Evolutionary conservation across 2,797 vertebrate species (phyloP), one percentile per base, ranked within the genome.

Genomic region (Sebastes paucispinis): DNA sequence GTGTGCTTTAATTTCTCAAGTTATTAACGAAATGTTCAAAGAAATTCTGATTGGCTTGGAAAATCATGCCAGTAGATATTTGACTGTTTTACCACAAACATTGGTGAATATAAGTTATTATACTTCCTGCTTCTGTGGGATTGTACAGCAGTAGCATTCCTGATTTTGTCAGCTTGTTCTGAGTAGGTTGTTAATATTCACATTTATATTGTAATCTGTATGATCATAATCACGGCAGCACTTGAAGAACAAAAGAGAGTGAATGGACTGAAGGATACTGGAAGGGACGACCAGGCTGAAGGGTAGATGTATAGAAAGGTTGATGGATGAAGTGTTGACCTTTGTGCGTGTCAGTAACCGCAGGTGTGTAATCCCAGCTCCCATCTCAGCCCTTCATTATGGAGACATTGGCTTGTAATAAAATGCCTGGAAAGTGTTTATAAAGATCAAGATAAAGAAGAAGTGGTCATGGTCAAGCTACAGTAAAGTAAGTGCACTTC

Each of bases 281-380:
- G 60, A 43, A 73, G 69, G 74, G 73, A 76, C 65, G 79, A 29
- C 13, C 4, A 7, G 73, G 36, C 75, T 79, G 75, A 89, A 69
- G n/a, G 72, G 47, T 57, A 31, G 81, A 69, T 81, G 65, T 67
- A 83, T 57, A 24, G 63, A 80, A 77, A 69, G 39, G 78, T 75
- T 86, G 76, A 86, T 80, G 80, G 70, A 85, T 81, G 77, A 85
- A 80, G 79, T 32, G 63, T 32, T 90, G 86, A 90, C 87, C 87
- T 91, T 85, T 86, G 73, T 73, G 83, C 84, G 79, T 86, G 88
- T 87, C 83, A 84, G 85, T 32, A 78, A 64, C 74, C 55, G 55
- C 16, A 66, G 54, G 60, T 67, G 34, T 75, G 65, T 69, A 77
- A 81, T 82, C 65, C 68, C 50, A 64, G 24, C 59, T 83, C 74